These are phyloP conservation scores for Euzophera pinguis DNA, from an alignment of 2,888 invertebrate genomes.

Conservation along the genomic window DNA sequence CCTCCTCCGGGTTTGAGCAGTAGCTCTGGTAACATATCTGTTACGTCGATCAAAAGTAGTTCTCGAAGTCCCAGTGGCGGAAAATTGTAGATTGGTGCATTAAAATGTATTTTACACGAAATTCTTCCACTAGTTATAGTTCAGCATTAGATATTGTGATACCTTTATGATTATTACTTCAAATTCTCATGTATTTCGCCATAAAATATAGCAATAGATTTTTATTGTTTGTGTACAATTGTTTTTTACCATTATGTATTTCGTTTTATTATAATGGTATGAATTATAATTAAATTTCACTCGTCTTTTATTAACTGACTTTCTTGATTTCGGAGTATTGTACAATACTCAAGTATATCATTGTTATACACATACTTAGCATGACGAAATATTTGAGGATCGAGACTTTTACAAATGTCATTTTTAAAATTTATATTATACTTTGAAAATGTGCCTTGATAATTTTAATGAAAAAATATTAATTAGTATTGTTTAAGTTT, in stretches of 20 bases:
- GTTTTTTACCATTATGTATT: neutral
- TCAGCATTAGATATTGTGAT: constrained; percentile 14
- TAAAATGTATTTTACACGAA: constrained; percentile 6
- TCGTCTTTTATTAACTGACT: too few species aligned
- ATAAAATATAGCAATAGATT: neutral
- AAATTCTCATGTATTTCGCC: constrained; percentile 1
- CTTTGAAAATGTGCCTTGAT: constrained; percentile 30
- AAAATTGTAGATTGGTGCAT: constrained; percentile 36
- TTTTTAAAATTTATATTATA: constrained; percentile 7
- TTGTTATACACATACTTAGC: neutral
- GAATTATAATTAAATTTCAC: too few species aligned
- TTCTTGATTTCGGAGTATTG: too few species aligned
- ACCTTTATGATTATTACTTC: constrained; percentile 8
- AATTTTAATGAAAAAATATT: constrained; percentile 9
- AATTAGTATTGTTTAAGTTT: constrained; percentile 2
- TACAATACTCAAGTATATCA: too few species aligned
- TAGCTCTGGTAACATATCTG: constrained; percentile 73
- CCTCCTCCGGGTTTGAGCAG: constrained; percentile 60
- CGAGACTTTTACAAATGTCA: neutral
- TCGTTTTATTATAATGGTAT: too few species aligned
- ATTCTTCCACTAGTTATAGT: constrained; percentile 12
- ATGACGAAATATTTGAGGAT: neutral
- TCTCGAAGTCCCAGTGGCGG: constrained; percentile 78
- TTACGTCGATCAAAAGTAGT: constrained; percentile 82
- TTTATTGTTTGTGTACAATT: neutral